Percentiles rank a stretch among this genome's conserved stretches.
These are phyloP conservation scores for Lepidocyrtoides sp. DNA, from an alignment of 2,888 invertebrate species.

Conservation along the genomic window DNA sequence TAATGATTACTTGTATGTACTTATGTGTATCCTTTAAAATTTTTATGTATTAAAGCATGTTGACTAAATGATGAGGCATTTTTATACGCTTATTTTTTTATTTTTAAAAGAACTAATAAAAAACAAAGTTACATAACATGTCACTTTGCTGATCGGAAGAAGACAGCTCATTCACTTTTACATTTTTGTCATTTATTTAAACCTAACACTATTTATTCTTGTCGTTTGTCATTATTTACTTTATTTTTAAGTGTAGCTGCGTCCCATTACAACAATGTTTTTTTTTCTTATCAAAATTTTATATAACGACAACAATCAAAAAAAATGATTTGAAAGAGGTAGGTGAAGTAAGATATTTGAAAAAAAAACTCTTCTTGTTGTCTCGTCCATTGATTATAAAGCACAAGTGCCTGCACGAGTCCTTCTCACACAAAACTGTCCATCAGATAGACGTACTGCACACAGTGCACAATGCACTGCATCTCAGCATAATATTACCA, in stretches of 20 bases:
- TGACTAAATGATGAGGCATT: conserved; percentile 26
- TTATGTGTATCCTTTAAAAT: too few species aligned
- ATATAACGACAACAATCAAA: conserved; percentile 1
- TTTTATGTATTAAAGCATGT: conserved; percentile 23
- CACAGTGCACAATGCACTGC: too few species aligned
- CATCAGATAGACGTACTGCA: background rate
- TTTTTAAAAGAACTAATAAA: background rate
- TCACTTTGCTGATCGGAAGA: conserved; percentile 2
- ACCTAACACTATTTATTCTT: background rate
- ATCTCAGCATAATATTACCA: background rate
- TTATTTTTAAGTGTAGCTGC: background rate
- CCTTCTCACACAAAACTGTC: background rate
- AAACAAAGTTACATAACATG: conserved; percentile 3
- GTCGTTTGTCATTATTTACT: background rate
- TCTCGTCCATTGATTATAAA: background rate
- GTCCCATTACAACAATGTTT: background rate
- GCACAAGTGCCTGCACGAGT: background rate
- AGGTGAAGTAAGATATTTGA: background rate
- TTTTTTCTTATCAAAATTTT: background rate
- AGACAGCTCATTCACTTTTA: conserved; percentile 10
- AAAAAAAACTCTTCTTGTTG: background rate
- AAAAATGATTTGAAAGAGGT: background rate
- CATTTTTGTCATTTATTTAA: conserved; percentile 5
- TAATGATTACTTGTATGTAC: background rate
- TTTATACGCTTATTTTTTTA: background rate